A percentile compares a stretch with the other conserved stretches of the same genome.
Conservation (phyloP, 2,113 vertebrate species). For the Daubentonia madagascariensis region DNA sequence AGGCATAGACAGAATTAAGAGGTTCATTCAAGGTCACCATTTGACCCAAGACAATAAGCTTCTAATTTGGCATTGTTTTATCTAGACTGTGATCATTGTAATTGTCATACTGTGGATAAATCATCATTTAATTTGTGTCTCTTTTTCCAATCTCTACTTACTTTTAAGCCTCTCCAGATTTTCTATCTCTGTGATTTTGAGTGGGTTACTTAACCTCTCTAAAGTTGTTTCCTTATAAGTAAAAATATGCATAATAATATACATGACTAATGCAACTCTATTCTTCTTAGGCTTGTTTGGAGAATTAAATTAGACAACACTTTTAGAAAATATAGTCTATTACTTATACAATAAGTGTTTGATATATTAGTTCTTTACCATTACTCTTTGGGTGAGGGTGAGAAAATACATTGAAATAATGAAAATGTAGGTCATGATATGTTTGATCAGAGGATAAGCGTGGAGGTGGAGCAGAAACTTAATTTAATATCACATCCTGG, state of each 20-base stretch:
- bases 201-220: background rate
- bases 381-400: background rate
- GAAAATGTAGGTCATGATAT: background rate
- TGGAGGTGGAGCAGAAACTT: background rate
- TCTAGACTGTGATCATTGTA: background rate
- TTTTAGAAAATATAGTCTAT: background rate
- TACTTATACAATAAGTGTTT: background rate
- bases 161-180: background rate
- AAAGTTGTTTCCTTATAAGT: background rate
- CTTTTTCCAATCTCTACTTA: background rate
- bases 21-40: background rate
- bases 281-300: background rate
- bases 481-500: background rate
- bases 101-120: background rate
- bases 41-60: background rate
- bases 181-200: background rate
- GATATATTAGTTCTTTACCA: background rate
- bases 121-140: background rate
- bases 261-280: background rate
- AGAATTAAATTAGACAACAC: background rate
- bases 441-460: background rate
- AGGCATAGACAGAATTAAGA: background rate
- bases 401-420: background rate
- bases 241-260: background rate
- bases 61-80: background rate